phyloP scores from a whole-genome alignment of 1,140 invertebrate genomes.

The Chlorops oryzae region DNA sequence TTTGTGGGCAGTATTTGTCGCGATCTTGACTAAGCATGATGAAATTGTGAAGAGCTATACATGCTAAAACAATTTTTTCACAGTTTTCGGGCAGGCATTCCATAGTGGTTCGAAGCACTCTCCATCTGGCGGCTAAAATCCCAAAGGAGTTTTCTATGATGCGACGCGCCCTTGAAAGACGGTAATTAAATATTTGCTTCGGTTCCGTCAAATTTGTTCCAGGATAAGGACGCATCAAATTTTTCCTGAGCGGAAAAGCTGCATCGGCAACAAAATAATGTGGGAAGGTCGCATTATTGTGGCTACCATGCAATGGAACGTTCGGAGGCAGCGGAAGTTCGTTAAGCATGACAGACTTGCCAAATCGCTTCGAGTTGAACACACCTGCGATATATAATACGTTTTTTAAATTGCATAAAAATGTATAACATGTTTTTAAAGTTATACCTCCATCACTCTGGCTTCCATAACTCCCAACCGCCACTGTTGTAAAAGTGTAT shows the following conservation, averaged over 20 bases:
- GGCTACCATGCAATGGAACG: neutral
- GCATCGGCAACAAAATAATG: conserved; percentile 1
- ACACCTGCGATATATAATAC: neutral
- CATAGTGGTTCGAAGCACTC: neutral
- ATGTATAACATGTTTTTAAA: neutral
- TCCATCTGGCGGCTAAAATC: neutral
- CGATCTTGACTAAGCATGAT: neutral
- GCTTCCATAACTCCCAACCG: conserved; percentile 1
- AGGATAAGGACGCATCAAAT: neutral
- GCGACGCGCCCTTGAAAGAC: neutral
- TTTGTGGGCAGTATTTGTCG: neutral
- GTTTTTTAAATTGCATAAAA: neutral
- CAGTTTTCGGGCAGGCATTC: neutral
- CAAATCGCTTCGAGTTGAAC: neutral
- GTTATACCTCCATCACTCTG: conserved; percentile 6
- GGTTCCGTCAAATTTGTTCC: neutral
- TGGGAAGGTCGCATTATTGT: neutral
- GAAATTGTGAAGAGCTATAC: neutral
- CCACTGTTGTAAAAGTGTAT: conserved; percentile 5
- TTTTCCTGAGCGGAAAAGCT: neutral
- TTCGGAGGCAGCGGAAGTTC: neutral
- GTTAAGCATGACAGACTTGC: neutral
- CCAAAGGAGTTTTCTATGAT: neutral
- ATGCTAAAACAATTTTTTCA: neutral
- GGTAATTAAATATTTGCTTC: neutral